These are phyloP conservation scores for Mus pahari DNA, from an alignment of 2,113 vertebrate genomes.

Conservation along the genomic window DNA sequence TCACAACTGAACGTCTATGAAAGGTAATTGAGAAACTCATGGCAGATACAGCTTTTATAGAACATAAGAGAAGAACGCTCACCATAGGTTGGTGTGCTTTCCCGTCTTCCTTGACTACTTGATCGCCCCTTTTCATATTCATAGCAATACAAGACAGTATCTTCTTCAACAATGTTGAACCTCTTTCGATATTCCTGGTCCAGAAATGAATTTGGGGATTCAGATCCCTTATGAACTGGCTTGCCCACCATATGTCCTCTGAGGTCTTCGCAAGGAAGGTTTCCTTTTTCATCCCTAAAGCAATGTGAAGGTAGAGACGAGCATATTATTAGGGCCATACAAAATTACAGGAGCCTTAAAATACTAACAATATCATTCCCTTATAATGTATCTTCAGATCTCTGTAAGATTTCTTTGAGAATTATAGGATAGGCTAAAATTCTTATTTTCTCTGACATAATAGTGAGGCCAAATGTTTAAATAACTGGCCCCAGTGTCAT, in stretches of 20 bases:
- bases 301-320: conserved; percentile 13
- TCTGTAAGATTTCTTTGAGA: conserved; percentile 44
- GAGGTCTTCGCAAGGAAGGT: conserved; percentile 92
- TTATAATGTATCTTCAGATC: background rate
- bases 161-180: conserved; percentile 96
- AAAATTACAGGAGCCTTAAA: conserved; percentile 28
- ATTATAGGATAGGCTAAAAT: conserved; percentile 22
- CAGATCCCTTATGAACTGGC: conserved; percentile 93
- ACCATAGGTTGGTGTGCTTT: conserved; percentile 97
- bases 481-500: conserved; percentile 20
- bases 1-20: conserved; percentile 32
- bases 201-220: conserved; percentile 99
- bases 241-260: conserved; percentile 92
- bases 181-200: conserved; percentile 96
- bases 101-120: conserved; percentile 93
- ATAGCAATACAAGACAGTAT: conserved; percentile 97
- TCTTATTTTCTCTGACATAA: background rate
- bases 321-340: background rate
- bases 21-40: conserved; percentile 10
- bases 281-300: conserved; percentile 94
- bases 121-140: conserved; percentile 97
- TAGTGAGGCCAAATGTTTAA: conserved; percentile 2
- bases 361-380: conserved; percentile 8
- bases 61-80: conserved; percentile 46
- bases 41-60: background rate